These are phyloP conservation scores for Pseudotriccus pelzelni DNA, from an alignment of 2,797 vertebrate species.

Conservation along the genomic window DNA sequence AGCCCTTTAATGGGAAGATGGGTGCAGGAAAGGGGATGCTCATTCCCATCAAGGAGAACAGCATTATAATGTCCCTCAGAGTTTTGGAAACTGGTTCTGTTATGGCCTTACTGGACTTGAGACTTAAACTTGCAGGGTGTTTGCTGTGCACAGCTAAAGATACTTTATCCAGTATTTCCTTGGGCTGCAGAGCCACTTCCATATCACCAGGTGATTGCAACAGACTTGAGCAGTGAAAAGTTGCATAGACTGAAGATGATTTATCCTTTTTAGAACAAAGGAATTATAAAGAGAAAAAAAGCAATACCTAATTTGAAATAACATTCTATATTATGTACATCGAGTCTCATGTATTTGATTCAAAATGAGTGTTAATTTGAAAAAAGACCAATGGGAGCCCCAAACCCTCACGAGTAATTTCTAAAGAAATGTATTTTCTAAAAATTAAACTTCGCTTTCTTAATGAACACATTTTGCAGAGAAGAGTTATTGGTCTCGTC, in stretches of 20 bases:
- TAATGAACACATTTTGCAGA: constrained; percentile 43
- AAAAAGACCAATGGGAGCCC: constrained; percentile 33
- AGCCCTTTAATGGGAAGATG: background rate
- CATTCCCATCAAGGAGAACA: background rate
- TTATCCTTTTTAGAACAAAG: background rate
- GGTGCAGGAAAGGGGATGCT: background rate
- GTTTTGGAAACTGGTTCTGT: background rate
- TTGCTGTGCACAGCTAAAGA: background rate
- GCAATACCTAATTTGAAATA: background rate
- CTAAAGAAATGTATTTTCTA: constrained; percentile 38
- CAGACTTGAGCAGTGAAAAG: background rate
- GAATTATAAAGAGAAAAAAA: background rate
- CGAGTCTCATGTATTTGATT: background rate
- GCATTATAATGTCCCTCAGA: background rate
- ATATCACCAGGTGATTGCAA: background rate
- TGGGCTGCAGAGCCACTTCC: background rate
- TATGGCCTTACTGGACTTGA: background rate
- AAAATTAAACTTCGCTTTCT: constrained; percentile 53
- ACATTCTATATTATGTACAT: background rate
- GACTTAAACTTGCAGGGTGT: background rate
- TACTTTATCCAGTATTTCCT: background rate
- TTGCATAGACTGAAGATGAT: background rate
- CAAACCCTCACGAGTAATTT: constrained; percentile 17
- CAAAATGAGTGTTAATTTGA: constrained; percentile 31
- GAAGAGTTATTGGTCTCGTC: constrained; percentile 16